Conservation (phyloP, 2,113 vertebrate species). For the Synchiropus splendidus region DNA sequence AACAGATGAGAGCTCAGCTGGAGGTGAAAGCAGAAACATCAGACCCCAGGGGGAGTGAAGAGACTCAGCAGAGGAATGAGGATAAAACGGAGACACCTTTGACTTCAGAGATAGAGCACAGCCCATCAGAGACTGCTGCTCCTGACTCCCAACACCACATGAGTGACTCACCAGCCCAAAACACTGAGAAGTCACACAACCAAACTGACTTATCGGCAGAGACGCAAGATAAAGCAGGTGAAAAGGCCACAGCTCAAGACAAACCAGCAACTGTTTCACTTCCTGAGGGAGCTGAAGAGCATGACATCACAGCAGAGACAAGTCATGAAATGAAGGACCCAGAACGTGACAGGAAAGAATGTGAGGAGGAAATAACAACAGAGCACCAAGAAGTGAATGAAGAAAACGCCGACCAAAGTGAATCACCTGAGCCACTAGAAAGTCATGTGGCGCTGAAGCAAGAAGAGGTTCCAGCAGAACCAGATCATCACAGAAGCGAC, state of each 20-base stretch:
- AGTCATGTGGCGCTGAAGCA: too few species aligned
- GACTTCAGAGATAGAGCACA: constrained; percentile 1
- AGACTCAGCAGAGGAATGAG: too few species aligned
- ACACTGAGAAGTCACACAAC: constrained; percentile 7
- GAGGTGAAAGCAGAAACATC: neutral
- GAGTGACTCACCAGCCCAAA: constrained; percentile 19
- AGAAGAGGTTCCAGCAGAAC: too few species aligned
- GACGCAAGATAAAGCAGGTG: constrained; percentile 1
- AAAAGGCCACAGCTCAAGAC: neutral
- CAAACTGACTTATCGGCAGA: too few species aligned
- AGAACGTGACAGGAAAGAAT: neutral
- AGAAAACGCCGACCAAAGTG: neutral
- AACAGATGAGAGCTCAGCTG: constrained; percentile 2
- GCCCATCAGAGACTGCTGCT: neutral
- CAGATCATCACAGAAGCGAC: too few species aligned
- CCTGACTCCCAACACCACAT: constrained; percentile 7
- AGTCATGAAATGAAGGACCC: neutral
- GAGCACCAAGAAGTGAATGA: neutral
- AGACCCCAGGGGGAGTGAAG: neutral
- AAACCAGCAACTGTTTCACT: constrained; percentile 6
- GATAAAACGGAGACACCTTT: neutral
- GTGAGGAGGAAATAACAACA: neutral
- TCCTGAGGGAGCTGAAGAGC: too few species aligned
- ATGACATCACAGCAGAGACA: constrained; percentile 15
- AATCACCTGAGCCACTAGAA: too few species aligned